Percentiles rank a stretch among this genome's conserved stretches.
These are phyloP conservation scores for Bactericera cockerelli DNA, from an alignment of 1,140 invertebrate species.

Conservation along the genomic window DNA sequence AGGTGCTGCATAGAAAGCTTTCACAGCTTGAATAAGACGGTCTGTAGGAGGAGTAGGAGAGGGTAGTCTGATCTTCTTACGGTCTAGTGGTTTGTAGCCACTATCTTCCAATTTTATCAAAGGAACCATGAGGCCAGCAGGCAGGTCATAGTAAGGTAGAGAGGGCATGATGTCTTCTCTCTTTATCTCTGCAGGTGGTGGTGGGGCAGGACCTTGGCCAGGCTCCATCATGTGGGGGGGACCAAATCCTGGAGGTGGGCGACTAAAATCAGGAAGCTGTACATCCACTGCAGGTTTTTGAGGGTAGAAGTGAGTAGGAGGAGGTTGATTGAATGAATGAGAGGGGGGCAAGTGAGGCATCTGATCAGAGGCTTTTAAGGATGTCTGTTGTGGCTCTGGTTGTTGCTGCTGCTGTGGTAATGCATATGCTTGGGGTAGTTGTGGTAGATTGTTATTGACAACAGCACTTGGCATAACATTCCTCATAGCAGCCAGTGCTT, in stretches of 20 bases:
- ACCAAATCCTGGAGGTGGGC: conserved; percentile 29
- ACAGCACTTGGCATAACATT: conserved; percentile 7
- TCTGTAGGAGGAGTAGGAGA: conserved; percentile 87
- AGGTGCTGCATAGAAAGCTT: conserved; percentile 86
- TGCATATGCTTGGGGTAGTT: conserved; percentile 24
- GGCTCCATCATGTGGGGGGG: conserved; percentile 24
- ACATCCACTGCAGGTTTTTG: conserved; percentile 21
- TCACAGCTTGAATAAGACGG: conserved; percentile 74
- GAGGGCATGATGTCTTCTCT: conserved; percentile 68
- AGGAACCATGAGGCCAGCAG: conserved; percentile 88
- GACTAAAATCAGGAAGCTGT: conserved; percentile 23
- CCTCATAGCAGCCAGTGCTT: conserved; percentile 20
- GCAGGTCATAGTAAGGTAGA: conserved; percentile 89
- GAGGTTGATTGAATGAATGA: background rate
- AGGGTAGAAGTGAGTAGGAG: background rate
- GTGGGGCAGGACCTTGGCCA: conserved; percentile 48
- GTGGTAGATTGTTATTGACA: conserved; percentile 12
- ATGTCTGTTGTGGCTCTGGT: conserved; percentile 18
- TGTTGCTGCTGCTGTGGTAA: conserved; percentile 14
- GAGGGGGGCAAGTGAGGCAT: background rate
- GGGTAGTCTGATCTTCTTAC: conserved; percentile 74
- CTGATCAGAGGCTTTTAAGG: background rate
- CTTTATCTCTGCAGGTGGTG: conserved; percentile 28
- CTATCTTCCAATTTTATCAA: conserved; percentile 84
- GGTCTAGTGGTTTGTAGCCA: conserved; percentile 77